Evolutionary conservation across 2,888 invertebrate genomes (phyloP), one percentile per base, ranked within the genome.

Genomic region (Barypeithes pellucidus): DNA sequence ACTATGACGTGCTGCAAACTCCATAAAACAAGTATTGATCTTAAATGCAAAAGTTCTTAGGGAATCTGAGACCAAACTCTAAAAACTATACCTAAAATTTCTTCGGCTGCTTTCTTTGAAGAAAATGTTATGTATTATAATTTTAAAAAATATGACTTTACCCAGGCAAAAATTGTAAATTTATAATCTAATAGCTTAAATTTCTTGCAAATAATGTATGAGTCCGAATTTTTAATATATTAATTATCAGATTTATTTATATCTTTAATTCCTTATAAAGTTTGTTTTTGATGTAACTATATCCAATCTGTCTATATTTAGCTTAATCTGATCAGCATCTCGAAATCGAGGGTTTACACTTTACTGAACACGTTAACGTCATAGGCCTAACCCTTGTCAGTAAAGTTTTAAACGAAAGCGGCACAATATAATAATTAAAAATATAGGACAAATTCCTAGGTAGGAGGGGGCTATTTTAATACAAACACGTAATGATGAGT

Each of bases 361-460:
- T 18, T 47, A 47, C 20, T 47, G 20, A 47, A 20, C 47, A 47
- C 47, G 18, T 11, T 18, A 47, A 16, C 47, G 47, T 16, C 16
- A 47, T 47, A 18, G 20, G 4, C 11, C 20, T 47, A 47, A 47
- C 47, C 47, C 47, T 47, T 47, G 47, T 47, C 47, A 47, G 47
- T 47, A 20, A 47, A 47, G 20, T 47, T 47, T 47, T 47, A 47
- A 47, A 47, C 18, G 20, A 20, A 16, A 18, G 47, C 18, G 20
- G 20, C 20, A 20, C 4, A 47, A 47, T 29, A 1, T 29, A 2
- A 20, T 47, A 20, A 16, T 47, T 47, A 47, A 47, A n/a, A 47
- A 12, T 47, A 20, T 3, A 47, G 20, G 47, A 16, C 20, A 47
- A 47, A 45, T 45, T 45, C 18, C 16, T 47, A 2, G 20, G 3